Evolutionary conservation across 2,888 invertebrate genomes (phyloP).

Genomic region (Ectropis crepuscularia): DNA sequence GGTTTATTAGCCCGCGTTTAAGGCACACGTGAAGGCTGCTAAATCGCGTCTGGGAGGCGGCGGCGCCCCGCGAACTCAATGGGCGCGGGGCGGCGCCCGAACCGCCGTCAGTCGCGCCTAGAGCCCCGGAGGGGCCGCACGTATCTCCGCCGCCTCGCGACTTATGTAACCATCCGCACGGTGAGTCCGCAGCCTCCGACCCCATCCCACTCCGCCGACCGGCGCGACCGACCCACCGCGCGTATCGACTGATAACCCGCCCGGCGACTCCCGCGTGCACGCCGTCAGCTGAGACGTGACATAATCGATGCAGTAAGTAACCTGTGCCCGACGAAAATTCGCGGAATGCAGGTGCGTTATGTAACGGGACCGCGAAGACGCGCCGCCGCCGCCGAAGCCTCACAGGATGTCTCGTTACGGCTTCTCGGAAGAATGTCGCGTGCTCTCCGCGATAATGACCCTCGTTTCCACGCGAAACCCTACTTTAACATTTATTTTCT

Average conservation of each 20-base stretch:
- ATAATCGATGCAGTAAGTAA: slow-evolving; percentile 82
- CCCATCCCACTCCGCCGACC: slow-evolving; percentile 66
- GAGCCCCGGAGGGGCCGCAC: slow-evolving; percentile 79
- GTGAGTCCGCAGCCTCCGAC: slow-evolving; percentile 79
- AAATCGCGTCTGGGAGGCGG: slow-evolving; percentile 73
- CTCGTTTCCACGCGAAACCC: slow-evolving; percentile 41
- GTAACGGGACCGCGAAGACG: slow-evolving; percentile 62
- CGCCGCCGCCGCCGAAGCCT: slow-evolving; percentile 23
- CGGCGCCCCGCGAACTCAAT: slow-evolving; percentile 65
- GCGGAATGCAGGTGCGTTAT: slow-evolving; percentile 75
- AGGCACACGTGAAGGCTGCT: slow-evolving; percentile 75
- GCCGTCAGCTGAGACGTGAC: slow-evolving; percentile 78
- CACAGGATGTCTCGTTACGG: slow-evolving; percentile 46
- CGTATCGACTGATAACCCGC: slow-evolving; percentile 58
- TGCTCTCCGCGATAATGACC: slow-evolving; percentile 47
- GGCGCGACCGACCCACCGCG: slow-evolving; percentile 46
- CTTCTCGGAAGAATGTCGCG: slow-evolving; percentile 47
- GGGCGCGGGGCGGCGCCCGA: slow-evolving; percentile 79
- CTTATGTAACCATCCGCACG: slow-evolving; percentile 83
- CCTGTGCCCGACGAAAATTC: slow-evolving; percentile 66
- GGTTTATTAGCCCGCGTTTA: slow-evolving; percentile 72
- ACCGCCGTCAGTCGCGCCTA: slow-evolving; percentile 75
- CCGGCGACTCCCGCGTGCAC: slow-evolving; percentile 42
- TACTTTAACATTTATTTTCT: slow-evolving; percentile 28
- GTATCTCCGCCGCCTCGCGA: slow-evolving; percentile 74